phyloP scores from a whole-genome alignment of 2,113 vertebrate species.

The Furnarius figulus region DNA sequence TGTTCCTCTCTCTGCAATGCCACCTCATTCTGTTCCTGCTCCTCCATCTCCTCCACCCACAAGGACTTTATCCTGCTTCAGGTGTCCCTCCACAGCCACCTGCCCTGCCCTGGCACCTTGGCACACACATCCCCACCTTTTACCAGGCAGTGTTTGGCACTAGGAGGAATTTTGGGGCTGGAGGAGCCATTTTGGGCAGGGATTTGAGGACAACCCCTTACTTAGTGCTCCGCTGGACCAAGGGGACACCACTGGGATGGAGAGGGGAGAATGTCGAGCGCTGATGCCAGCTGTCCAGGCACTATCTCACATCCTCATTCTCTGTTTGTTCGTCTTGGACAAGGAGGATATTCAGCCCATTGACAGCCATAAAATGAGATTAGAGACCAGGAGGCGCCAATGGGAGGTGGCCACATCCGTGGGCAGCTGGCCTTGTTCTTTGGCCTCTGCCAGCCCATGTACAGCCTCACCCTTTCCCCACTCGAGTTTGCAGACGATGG shows the following conservation, averaged over 20 bases:
- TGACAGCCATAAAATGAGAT: conserved; percentile 72
- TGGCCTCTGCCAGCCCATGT: conserved; percentile 44
- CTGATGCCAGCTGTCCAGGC: conserved; percentile 58
- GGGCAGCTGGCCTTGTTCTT: conserved; percentile 75
- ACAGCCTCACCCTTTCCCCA: not conserved
- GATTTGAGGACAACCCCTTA: not conserved
- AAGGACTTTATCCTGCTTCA: not conserved
- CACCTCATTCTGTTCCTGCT: not conserved
- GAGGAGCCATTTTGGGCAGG: not conserved
- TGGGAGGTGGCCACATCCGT: conserved; percentile 1
- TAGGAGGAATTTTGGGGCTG: not conserved
- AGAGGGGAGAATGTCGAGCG: not conserved
- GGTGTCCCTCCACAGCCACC: not conserved
- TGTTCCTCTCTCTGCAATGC: not conserved
- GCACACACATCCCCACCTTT: not conserved
- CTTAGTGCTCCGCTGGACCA: not conserved
- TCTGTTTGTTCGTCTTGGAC: conserved; percentile 70
- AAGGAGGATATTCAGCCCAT: conserved; percentile 67
- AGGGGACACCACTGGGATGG: not conserved
- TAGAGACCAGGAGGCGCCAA: conserved; percentile 48
- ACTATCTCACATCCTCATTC: conserved; percentile 67
- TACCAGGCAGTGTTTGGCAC: fast-evolving
- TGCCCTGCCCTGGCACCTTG: not conserved
- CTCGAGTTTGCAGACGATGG: not conserved
- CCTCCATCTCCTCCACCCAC: not conserved